These are phyloP conservation scores for Asteroscopus sphinx DNA, from an alignment of 2,888 invertebrate species.

Conservation along the genomic window DNA sequence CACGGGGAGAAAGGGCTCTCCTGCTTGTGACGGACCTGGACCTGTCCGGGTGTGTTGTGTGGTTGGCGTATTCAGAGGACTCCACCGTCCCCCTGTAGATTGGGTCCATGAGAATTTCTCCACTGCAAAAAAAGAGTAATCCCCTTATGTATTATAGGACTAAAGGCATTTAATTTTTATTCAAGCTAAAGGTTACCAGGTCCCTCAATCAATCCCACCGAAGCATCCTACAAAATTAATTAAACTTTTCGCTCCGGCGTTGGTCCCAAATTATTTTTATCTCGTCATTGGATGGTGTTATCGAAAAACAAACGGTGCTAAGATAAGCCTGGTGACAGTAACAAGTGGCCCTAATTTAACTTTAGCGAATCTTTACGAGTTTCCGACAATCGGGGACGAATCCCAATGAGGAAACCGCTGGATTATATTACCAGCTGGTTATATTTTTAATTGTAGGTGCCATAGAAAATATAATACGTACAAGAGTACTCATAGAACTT, in stretches of 20 bases:
- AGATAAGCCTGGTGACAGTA: constrained; percentile 74
- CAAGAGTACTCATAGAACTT: no score
- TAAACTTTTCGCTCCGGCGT: constrained; percentile 45
- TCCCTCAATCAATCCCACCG: constrained; percentile 35
- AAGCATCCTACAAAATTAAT: constrained; percentile 52
- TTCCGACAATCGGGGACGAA: constrained; percentile 65
- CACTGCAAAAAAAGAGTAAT: no score
- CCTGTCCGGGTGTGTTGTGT: no score
- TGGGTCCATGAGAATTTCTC: no score
- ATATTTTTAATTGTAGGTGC: constrained; percentile 23
- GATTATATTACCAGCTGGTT: constrained; percentile 37
- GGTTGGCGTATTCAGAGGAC: no score
- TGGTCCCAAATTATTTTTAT: constrained; percentile 52
- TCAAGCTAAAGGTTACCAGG: constrained; percentile 23
- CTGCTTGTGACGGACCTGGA: no score
- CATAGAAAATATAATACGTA: no score
- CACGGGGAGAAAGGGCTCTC: no score
- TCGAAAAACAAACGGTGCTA: constrained; percentile 69
- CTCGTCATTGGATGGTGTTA: constrained; percentile 68
- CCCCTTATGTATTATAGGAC: no score
- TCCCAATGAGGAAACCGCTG: constrained; percentile 62
- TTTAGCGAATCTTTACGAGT: constrained; percentile 77
- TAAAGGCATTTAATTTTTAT: no score
- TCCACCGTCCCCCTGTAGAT: no score
- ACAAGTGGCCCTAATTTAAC: constrained; percentile 80